phyloP scores from a whole-genome alignment of 2,797 vertebrate genomes.

The Schizothorax lantsangensis region DNA sequence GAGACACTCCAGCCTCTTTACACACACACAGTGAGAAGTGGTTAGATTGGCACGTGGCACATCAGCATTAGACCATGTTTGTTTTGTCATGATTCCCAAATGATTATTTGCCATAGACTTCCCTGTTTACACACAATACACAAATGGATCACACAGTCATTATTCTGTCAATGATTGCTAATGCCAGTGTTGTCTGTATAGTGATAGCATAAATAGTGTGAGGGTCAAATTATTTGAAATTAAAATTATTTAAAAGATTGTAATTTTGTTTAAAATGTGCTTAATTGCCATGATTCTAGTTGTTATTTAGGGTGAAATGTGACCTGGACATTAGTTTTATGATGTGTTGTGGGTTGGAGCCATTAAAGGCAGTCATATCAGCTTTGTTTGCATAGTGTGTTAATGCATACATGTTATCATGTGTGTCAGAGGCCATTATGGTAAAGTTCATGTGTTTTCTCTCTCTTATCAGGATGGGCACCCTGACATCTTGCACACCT shows the following conservation, averaged over 20 bases:
- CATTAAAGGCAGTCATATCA: not conserved
- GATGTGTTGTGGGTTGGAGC: not conserved
- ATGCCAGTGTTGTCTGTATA: not conserved
- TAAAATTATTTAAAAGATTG: not conserved
- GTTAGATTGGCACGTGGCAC: not conserved
- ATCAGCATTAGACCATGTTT: not conserved
- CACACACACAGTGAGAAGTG: not conserved
- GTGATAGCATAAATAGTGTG: not conserved
- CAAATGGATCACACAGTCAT: not conserved
- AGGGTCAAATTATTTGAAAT: no score
- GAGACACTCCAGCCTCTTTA: slow-evolving; percentile 8
- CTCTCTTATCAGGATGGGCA: slow-evolving; percentile 84
- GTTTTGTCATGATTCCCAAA: not conserved
- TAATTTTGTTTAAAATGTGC: not conserved
- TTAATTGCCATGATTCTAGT: not conserved
- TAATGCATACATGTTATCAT: not conserved
- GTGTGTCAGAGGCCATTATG: slow-evolving; percentile 20
- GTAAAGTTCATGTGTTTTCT: slow-evolving; percentile 36
- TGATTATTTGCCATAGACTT: slow-evolving; percentile 12
- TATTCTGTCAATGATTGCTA: slow-evolving; percentile 2
- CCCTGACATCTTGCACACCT: slow-evolving; percentile 89
- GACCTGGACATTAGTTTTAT: not conserved
- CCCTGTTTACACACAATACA: slow-evolving; percentile 3
- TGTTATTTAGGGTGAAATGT: not conserved
- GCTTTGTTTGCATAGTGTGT: slow-evolving; percentile 18